Evolutionary conservation across 1,140 invertebrate species (phyloP).

Genomic region (Lepidotrigona ventralis): DNA sequence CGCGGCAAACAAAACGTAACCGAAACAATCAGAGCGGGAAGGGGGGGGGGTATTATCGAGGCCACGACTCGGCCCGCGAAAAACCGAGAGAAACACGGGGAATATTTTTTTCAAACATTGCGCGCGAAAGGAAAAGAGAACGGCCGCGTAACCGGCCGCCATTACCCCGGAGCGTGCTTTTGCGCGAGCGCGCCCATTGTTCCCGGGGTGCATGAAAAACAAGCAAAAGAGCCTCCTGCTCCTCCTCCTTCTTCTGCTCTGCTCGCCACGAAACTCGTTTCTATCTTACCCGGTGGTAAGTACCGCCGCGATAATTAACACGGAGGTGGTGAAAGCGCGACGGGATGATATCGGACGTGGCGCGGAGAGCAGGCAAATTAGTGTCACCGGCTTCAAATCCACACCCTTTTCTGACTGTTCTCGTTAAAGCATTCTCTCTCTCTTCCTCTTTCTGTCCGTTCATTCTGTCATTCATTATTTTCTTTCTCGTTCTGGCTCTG

Average conservation of each 20-base stretch:
- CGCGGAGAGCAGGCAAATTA: constrained; percentile 61
- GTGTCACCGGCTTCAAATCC: constrained; percentile 48
- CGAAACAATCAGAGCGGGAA: not conserved
- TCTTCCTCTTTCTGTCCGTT: not conserved
- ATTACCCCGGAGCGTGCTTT: not conserved
- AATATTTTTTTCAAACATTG: not conserved
- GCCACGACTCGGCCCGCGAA: not conserved
- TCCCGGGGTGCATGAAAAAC: constrained; percentile 25
- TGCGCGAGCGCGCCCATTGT: constrained; percentile 19
- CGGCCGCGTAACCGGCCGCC: constrained; percentile 9
- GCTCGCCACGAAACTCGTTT: constrained; percentile 24
- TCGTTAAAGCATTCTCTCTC: constrained; percentile 42
- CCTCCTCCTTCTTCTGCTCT: too few species aligned
- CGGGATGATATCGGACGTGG: constrained; percentile 59
- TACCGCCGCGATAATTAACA: constrained; percentile 73
- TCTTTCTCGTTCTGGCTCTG: not conserved
- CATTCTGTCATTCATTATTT: not conserved
- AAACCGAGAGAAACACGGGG: not conserved
- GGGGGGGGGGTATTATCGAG: not conserved
- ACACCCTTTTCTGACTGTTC: constrained; percentile 52
- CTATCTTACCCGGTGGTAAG: constrained; percentile 51
- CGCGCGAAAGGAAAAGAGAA: constrained; percentile 17
- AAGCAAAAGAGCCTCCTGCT: not conserved
- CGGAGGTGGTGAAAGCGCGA: constrained; percentile 71
- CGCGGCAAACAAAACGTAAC: not conserved